Evolutionary conservation across 2,888 invertebrate species (phyloP).

Genomic region (Platynereis dumerilii): DNA sequence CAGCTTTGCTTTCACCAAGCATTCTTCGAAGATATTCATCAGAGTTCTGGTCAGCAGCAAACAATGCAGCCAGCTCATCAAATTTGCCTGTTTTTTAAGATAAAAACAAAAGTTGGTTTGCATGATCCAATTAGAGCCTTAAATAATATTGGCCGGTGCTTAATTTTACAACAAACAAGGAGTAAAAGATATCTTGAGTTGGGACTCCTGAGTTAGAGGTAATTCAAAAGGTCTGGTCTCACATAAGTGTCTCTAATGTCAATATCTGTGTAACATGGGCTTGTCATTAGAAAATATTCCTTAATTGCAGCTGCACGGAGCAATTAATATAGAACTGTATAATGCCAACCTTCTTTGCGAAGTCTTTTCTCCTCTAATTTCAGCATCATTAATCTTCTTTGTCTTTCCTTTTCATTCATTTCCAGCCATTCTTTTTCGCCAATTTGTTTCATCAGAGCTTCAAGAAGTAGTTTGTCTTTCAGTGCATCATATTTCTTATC

Average conservation of each 20-base stretch:
- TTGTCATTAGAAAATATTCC: too few relatives aligned
- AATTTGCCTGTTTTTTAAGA: constrained; percentile 23
- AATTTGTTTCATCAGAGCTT: constrained; percentile 44
- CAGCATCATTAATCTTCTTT: constrained; percentile 31
- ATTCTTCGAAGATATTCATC: constrained; percentile 28
- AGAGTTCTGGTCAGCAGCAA: constrained; percentile 28
- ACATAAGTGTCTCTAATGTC: too few relatives aligned
- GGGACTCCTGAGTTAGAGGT: too few relatives aligned
- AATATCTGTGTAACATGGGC: too few relatives aligned
- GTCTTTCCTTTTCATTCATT: constrained; percentile 36
- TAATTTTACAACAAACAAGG: too few relatives aligned
- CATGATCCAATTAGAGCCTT: too few relatives aligned
- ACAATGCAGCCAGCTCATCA: constrained; percentile 31
- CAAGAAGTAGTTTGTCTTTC: constrained; percentile 54
- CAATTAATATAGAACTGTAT: too few relatives aligned
- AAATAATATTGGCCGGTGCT: too few relatives aligned
- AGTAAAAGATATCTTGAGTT: too few relatives aligned
- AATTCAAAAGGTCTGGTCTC: too few relatives aligned
- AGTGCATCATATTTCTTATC: constrained; percentile 57
- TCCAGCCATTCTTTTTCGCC: constrained; percentile 35
- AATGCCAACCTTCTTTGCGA: constrained; percentile 30
- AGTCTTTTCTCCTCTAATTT: constrained; percentile 35
- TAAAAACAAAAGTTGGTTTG: too few relatives aligned
- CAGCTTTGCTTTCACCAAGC: constrained; percentile 33
- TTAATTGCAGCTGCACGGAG: too few relatives aligned